Conservation (phyloP, 1,140 invertebrate species). For the Schlechtendalia chinensis region DNA sequence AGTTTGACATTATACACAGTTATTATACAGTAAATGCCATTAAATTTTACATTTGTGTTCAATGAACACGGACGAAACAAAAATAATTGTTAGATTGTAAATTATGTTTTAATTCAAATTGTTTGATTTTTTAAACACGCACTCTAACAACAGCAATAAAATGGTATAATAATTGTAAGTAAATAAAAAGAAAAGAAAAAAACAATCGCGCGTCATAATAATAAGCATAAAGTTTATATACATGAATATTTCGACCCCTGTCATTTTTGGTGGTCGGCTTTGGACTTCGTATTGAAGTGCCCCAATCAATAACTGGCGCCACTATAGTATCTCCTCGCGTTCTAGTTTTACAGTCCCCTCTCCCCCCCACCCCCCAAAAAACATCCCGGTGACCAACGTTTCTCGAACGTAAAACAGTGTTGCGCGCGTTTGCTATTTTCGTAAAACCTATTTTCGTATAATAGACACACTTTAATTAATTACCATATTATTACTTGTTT, state of each 20-base stretch:
- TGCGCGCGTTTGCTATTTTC: neutral
- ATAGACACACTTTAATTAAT: neutral
- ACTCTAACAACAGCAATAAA: too few relatives aligned
- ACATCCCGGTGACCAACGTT: neutral
- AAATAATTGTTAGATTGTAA: too few relatives aligned
- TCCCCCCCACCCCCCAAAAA: neutral
- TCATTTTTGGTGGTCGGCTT: constrained; percentile 30
- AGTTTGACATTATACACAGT: too few relatives aligned
- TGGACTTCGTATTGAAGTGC: constrained; percentile 43
- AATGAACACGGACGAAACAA: too few relatives aligned
- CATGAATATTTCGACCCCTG: constrained; percentile 2
- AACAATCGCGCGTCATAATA: neutral
- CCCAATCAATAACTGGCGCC: constrained; percentile 48
- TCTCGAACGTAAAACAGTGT: neutral
- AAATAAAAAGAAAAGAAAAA: neutral
- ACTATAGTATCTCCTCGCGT: constrained; percentile 31
- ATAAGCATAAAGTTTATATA: neutral
- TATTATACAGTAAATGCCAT: too few relatives aligned
- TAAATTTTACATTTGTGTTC: too few relatives aligned
- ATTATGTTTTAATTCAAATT: too few relatives aligned
- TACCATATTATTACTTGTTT: neutral
- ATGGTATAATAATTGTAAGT: too few relatives aligned
- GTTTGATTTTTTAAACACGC: too few relatives aligned
- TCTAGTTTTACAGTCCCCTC: neutral
- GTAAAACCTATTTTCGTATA: neutral